Evolutionary conservation across 1,140 invertebrate genomes (phyloP), one percentile per base, ranked within the genome.

Genomic region (Palaemon carinicauda): DNA sequence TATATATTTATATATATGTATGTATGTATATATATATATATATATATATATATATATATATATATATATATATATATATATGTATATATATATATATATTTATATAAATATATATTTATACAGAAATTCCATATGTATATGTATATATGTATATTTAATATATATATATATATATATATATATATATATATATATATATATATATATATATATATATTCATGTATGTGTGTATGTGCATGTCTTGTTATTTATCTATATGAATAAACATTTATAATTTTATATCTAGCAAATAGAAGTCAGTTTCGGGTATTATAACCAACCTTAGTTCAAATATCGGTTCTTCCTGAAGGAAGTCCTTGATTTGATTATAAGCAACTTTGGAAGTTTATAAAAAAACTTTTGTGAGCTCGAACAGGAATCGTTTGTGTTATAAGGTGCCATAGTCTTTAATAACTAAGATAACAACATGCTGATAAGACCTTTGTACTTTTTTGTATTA

Each of bases 111-210:
- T 15, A 71, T 31, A 71, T 29, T 10, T n/a, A 15, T 29, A 15
- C 24, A 71, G 3, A 41, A 73, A 17, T 24, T 24, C 7, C 7
- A 73, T 27, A 73, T 41, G n/a, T 27, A 73, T 19, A 73, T 19
- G 15, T 41, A 73, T 19, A 27, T 41, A 33, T 21, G 21, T 71
- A 15, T 29, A 2, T 4, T 65, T 12, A 3, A 1, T 65, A 65
- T 9, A 65, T 65, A 65, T 65, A 65, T 65, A 65, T 7, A 71
- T 71, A 71, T 71, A 71, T 2, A 71, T 71, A 21, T 27, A 71
- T 73, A 73, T 73, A 73, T 73, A 73, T 73, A 73, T 73, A 73
- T 73, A 73, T 73, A 73, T 73, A 29, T 73, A 73, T 73, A 29
- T 73, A 24, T 73, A 24, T 73, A 73, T 73, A 73, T 73, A 24